A percentile compares a stretch with the other conserved stretches of the same genome.
Evolutionary conservation across 2,113 vertebrate genomes (phyloP).

Genomic region (Cyprinodon tularosa): DNA sequence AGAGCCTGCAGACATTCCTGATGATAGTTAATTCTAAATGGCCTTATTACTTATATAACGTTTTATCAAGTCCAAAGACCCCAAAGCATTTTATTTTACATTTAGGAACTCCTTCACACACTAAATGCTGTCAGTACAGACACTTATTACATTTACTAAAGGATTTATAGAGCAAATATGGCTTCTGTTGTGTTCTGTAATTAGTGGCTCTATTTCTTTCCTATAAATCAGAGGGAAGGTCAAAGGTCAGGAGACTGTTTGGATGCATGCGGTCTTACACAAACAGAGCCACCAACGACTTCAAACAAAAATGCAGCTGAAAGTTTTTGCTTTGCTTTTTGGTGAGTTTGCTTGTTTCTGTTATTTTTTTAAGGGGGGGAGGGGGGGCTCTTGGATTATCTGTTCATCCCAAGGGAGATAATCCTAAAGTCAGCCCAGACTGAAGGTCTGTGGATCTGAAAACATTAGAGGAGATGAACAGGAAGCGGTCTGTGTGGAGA

Average conservation of each 20-base stretch:
- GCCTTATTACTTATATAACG: no score
- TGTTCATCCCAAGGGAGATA: conserved; percentile 36
- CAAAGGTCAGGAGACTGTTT: conserved; percentile 39
- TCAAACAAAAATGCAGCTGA: conserved; percentile 46
- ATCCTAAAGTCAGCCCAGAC: conserved; percentile 14
- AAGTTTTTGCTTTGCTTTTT: conserved; percentile 8
- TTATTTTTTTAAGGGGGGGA: conserved; percentile 50
- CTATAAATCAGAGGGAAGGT: conserved; percentile 10
- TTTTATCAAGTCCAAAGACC: no score
- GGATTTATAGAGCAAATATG: background rate
- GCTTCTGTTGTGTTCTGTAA: background rate
- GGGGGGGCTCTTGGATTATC: conserved; percentile 40
- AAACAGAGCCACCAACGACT: conserved; percentile 55
- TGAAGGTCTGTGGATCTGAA: conserved; percentile 33
- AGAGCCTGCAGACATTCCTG: background rate
- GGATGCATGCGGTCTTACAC: conserved; percentile 1
- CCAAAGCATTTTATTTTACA: no score
- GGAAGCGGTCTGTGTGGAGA: conserved; percentile 71
- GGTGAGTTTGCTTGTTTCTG: conserved; percentile 31
- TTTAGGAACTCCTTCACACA: no score
- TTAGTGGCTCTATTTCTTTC: conserved; percentile 27
- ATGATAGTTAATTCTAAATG: no score
- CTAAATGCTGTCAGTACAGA: no score
- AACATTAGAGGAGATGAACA: conserved; percentile 56
- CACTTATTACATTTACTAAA: background rate